Evolutionary conservation across 2,113 vertebrate genomes (phyloP).

Genomic region (Engraulis encrasicolus): DNA sequence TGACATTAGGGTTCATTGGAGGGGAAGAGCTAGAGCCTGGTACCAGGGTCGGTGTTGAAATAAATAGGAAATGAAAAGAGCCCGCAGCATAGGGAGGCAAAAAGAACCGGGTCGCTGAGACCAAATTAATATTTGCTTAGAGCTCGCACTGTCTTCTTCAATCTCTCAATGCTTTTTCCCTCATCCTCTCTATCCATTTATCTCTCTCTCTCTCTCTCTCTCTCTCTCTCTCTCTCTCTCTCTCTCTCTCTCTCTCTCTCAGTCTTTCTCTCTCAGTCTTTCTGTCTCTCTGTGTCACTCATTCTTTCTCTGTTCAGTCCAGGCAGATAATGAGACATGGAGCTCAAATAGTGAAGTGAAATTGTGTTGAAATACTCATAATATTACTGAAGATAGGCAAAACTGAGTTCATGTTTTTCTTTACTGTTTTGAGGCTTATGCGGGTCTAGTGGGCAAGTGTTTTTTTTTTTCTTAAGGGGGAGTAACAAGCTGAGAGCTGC

Average conservation of each 20-base stretch:
- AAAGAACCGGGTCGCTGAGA: neutral
- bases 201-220: too few species aligned
- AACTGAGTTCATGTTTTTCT: neutral
- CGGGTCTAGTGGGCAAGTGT: neutral
- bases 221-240: too few species aligned
- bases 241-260: too few species aligned
- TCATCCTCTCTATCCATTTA: too few species aligned
- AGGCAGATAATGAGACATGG: neutral
- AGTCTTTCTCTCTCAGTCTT: too few species aligned
- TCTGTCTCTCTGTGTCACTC: too few species aligned
- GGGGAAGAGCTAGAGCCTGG: neutral
- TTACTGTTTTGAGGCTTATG: neutral
- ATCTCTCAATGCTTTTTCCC: neutral
- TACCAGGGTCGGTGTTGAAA: neutral
- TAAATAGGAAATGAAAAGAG: neutral
- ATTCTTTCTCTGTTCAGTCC: neutral
- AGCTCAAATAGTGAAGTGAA: neutral
- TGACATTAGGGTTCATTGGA: neutral
- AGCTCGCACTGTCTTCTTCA: neutral
- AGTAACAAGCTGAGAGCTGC: neutral
- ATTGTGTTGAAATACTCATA: conserved; percentile 1
- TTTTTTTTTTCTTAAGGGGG: neutral
- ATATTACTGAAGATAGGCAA: neutral
- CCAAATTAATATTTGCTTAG: conserved; percentile 22
- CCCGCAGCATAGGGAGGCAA: neutral